phyloP scores from a whole-genome alignment of 2,797 vertebrate species.

The Chaetodon trifasciatus region DNA sequence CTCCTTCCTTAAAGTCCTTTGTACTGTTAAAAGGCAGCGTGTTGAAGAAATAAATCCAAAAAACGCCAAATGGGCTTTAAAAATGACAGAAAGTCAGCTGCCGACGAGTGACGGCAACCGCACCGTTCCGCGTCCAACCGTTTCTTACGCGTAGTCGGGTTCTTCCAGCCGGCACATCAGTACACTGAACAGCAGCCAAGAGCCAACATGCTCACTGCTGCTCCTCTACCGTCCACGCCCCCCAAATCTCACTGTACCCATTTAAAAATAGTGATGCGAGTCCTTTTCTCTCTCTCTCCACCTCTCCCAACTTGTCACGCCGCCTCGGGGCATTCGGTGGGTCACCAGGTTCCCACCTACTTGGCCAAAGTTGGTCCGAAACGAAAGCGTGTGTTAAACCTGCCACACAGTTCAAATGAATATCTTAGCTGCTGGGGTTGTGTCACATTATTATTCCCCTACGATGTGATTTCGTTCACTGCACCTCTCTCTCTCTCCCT shows the following conservation, averaged over 20 bases:
- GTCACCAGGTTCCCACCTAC: slow-evolving; percentile 47
- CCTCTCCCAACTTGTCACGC: slow-evolving; percentile 75
- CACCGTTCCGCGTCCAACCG: slow-evolving; percentile 44
- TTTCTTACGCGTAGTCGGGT: slow-evolving; percentile 53
- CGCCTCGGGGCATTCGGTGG: slow-evolving; percentile 32
- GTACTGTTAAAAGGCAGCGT: not conserved
- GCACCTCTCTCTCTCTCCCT: slow-evolving; percentile 43
- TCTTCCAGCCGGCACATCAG: slow-evolving; percentile 70
- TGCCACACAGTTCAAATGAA: slow-evolving; percentile 23
- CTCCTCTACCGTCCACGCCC: slow-evolving; percentile 76
- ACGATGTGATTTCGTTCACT: slow-evolving; percentile 59
- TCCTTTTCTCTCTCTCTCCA: not conserved
- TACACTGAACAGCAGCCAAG: slow-evolving; percentile 64
- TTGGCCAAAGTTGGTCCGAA: slow-evolving; percentile 68
- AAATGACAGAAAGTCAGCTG: slow-evolving; percentile 38
- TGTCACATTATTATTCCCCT: slow-evolving; percentile 57
- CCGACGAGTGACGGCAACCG: slow-evolving; percentile 17
- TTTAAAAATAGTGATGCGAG: slow-evolving; percentile 80
- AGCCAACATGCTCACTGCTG: slow-evolving; percentile 69
- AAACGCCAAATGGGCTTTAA: not conserved
- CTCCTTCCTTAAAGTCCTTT: slow-evolving; percentile 23
- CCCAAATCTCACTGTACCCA: slow-evolving; percentile 67
- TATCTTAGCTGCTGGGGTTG: slow-evolving; percentile 48
- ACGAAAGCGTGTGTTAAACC: slow-evolving; percentile 25
- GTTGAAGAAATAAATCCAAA: slow-evolving; percentile 42